Base-by-base conservation (phyloP, 2,797 vertebrate genomes). In the Cyprinodon diabolis region DNA sequence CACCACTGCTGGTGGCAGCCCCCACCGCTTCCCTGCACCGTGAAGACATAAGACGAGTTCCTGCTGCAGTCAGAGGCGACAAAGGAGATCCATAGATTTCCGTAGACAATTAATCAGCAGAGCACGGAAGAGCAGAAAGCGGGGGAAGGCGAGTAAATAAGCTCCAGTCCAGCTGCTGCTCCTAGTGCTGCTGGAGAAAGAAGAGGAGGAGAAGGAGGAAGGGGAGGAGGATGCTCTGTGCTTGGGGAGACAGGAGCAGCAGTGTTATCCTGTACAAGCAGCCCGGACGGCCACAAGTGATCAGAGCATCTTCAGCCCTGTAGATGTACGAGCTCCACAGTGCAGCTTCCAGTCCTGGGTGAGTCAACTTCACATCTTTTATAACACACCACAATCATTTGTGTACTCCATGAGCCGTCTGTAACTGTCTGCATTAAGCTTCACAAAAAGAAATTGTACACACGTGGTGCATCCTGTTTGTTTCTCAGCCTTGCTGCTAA, bases 311-410 rank as follows among this genome's bases (percentile, higher is more conserved):
- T 62, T 68, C 83, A 68, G 76, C 81, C 71, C 80, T 75, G 76
- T 86, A 83, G 87, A 93, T 93, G 93, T 90, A 85, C 87, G 89
- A 35, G 82, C 62, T 87, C 72, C 72, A 62, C 71, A 68, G 78
- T 72, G 87, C 83, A 87, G 92, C 86, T 91, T 91, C 81, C 62
- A 74, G 79, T 87, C 87, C 91, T 87, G 90, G 93, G 95, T 95
- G 85, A 95, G 95, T 75, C 71, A 88, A 86, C 88, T 92, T 78
- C 78, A 30, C 65, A 55, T 69, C 71, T 77, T 65, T 47, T 15
- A 43, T 14, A 35, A 43, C 75, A 69, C 70, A 56, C 37, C 66
- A 56, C 58, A 68, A 25, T 23, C 68, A 68, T 10, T 57, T 63
- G 55, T n/a, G 51, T 58, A 76, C 77, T 78, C 71, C 58, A 60